Evolutionary conservation across 2,797 vertebrate genomes (phyloP).

Genomic region (Discoglossus pictus): DNA sequence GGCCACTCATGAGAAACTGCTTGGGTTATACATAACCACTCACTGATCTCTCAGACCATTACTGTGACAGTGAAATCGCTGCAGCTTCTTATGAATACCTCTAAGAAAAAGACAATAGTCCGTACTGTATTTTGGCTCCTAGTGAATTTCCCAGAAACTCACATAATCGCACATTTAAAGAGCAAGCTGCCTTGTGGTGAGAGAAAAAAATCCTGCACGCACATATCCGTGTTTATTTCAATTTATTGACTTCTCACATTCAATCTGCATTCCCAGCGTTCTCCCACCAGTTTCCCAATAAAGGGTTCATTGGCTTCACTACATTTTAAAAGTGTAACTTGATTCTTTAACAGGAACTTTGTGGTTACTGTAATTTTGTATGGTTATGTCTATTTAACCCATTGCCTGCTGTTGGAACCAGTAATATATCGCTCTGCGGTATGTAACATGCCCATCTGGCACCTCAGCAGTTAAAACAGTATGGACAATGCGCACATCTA

Average conservation of each 20-base stretch:
- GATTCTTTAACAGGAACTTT: slow-evolving; percentile 2
- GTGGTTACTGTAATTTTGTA: not conserved
- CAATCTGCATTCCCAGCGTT: not conserved
- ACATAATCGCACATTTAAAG: too few relatives aligned
- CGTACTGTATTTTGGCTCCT: too few relatives aligned
- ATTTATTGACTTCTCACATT: slow-evolving; percentile 24
- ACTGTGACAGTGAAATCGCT: too few relatives aligned
- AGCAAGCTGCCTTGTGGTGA: not conserved
- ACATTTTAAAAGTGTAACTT: slow-evolving; percentile 16
- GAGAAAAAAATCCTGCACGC: not conserved
- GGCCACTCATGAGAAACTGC: too few relatives aligned
- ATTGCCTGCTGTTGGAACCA: not conserved
- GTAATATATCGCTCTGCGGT: too few relatives aligned
- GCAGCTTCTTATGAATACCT: too few relatives aligned
- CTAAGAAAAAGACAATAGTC: too few relatives aligned
- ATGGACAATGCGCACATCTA: not conserved
- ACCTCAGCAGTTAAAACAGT: not conserved
- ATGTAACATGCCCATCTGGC: not conserved
- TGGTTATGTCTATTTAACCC: slow-evolving; percentile 20
- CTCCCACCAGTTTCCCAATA: slow-evolving; percentile 2
- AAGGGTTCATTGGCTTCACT: not conserved
- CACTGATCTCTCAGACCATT: too few relatives aligned
- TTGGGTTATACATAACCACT: too few relatives aligned
- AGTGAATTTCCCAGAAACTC: too few relatives aligned
- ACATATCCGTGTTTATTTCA: slow-evolving; percentile 3